Percentiles rank a stretch among this genome's conserved stretches.
Conservation (phyloP, 2,797 vertebrate genomes). For the Karalla daura region DNA sequence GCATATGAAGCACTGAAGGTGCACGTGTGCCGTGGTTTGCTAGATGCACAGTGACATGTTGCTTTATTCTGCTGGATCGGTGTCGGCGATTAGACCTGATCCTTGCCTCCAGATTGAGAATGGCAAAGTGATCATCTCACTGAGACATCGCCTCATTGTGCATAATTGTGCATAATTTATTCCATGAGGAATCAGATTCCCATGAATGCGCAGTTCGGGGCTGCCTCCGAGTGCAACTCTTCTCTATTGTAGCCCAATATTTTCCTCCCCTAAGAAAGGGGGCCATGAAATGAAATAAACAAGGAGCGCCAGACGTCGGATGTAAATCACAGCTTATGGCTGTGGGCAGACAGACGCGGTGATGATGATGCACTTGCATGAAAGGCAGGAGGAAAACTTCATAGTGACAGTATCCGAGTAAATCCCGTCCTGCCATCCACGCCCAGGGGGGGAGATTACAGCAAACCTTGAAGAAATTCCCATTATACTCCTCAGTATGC, state of each 20-base stretch:
- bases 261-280: constrained; percentile 1
- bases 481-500: not conserved
- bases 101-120: constrained; percentile 1
- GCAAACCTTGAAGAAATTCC: not conserved
- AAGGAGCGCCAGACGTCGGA: not conserved
- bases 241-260: not conserved
- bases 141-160: not conserved
- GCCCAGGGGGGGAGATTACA: not conserved
- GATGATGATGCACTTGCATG: not conserved
- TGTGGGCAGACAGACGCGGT: not conserved
- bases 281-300: constrained; percentile 12
- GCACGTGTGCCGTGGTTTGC: not conserved
- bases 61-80: constrained; percentile 2
- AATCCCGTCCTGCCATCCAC: not conserved
- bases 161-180: constrained; percentile 16
- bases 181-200: not conserved
- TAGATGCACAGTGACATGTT: constrained; percentile 3
- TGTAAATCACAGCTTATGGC: not conserved
- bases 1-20: not conserved
- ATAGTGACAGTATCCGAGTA: not conserved
- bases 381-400: not conserved
- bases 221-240: no score
- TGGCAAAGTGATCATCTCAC: constrained; percentile 14
- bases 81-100: constrained; percentile 18
- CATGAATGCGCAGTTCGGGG: not conserved